Conservation (phyloP, 2,113 vertebrate species). For the Tupaia tana region DNA sequence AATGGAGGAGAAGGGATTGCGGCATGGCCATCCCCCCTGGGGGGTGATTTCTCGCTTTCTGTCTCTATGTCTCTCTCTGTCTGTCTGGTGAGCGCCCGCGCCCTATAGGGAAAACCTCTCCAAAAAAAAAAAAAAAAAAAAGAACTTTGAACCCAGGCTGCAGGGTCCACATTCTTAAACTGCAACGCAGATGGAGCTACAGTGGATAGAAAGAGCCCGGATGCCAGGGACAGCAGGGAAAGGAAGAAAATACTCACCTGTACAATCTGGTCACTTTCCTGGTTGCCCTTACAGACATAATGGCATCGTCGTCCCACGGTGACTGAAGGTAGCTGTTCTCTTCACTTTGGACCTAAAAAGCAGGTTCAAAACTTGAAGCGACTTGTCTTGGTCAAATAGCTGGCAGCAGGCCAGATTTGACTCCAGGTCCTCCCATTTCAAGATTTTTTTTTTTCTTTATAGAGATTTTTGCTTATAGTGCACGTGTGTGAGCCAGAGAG, state of each 20-base stretch:
- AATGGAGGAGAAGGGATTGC: too few species aligned
- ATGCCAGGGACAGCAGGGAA: background rate
- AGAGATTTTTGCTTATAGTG: too few species aligned
- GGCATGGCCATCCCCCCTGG: too few species aligned
- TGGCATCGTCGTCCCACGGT: background rate
- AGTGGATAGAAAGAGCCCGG: background rate
- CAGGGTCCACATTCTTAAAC: background rate
- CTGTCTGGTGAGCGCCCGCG: too few species aligned
- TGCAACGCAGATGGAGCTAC: background rate
- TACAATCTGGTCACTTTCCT: background rate
- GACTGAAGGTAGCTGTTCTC: background rate
- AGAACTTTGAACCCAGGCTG: background rate
- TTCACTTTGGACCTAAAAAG: background rate
- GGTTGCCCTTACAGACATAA: background rate
- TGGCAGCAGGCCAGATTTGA: background rate
- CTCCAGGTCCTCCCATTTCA: constrained; percentile 25
- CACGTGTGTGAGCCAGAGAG: too few species aligned
- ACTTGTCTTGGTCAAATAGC: background rate
- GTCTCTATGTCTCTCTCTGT: too few species aligned
- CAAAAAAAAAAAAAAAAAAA: too few species aligned
- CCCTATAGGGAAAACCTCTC: too few species aligned
- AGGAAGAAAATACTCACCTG: background rate
- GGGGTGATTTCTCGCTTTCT: too few species aligned
- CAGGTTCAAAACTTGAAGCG: background rate
- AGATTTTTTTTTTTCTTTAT: constrained; percentile 3